Base-by-base conservation (phyloP, 2,888 invertebrate genomes). In the Perdita meconis region DNA sequence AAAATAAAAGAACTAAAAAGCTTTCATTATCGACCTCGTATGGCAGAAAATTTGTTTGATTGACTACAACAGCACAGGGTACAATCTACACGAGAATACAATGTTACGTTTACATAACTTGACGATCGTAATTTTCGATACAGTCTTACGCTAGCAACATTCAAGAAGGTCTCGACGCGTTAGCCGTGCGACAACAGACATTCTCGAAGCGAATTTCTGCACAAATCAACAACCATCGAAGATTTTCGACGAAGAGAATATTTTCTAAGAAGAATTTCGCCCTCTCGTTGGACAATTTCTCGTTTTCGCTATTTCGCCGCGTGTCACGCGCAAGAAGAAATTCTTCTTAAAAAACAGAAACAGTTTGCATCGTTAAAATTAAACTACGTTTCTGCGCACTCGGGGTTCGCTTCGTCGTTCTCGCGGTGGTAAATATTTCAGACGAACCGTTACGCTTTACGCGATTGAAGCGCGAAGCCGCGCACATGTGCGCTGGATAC, bases 41-140 rank as follows among this genome's bases (percentile, higher is more conserved):
- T 72, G 53, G 22, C 64, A 56, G 51, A 67, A 55, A 44, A 70
- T 72, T 63, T 76, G 60, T 78, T 75, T 65, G 70, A 30, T 71
- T 24, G 42, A 74, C 66, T 76, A 81, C 67, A 63, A 77, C 6
- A 69, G 47, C 47, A 22, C 22, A 22, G 55, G 44, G 44, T 66
- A 81, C 63, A 67, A 63, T 66, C 56, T 60, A 69, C 63, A 40
- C 40, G 59, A 72, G 57, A 53, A 19, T 59, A 81, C 42, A 55
- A 57, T 36, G 19, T 60, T 70, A 59, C 57, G 51, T 19, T 74
- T 65, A 40, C n/a, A 68, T 36, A 34, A 40, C 34, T 34, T 47
- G 22, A 1, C 36, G 26, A 22, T 10, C 26, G 22, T 22, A n/a
- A 4, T 34, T 12, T 5, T n/a, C 16, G 40, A 44, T 19, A 19